Evolutionary conservation across 1,140 invertebrate species (phyloP), one percentile per base, ranked within the genome.

Genomic region (Heliothis subflexa): DNA sequence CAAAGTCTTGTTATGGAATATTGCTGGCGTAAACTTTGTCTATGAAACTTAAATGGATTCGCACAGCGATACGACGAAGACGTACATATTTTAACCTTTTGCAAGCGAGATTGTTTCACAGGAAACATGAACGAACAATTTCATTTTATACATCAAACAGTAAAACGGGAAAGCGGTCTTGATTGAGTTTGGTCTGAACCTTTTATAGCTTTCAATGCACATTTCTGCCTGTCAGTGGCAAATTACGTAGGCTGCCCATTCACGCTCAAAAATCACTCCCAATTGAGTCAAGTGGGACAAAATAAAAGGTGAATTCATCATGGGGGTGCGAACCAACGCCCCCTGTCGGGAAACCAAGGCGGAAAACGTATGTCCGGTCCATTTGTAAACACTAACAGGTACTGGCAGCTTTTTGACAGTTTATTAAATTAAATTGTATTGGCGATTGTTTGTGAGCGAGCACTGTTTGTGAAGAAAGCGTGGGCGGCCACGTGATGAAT

Each of bases 241-340:
- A 93, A 93, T 94, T 94, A 94, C 88, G 83, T 86, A 79, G 86
- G 88, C 90, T 90, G 88, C 88, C 89, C 91, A 93, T 93, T 94
- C 92, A 93, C 91, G 93, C 90, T 91, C 91, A 93, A 94, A 93
- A 94, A 93, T 93, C 89, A 91, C 88, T 93, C 88, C 89, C 92
- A 91, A 94, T 94, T 88, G 92, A 91, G 89, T 90, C 91, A 91
- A 92, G 91, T 91, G 92, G 87, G 92, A 92, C 88, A 90, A 93
- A 94, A 94, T 93, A 93, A 93, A 92, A 94, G 91, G 88, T 89
- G 88, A 92, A 93, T 93, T 93, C 91, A 91, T 94, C 90, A 91
- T 88, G 84, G 91, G 92, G 92, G 92, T 88, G 89, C 87, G 89
- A 89, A 85, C 85, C 83, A 89, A 72, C 84, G 80, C 88, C 92